A percentile compares a stretch with the other conserved stretches of the same genome.
Evolutionary conservation across 2,113 vertebrate genomes (phyloP).

Genomic region (Scartelaos histophorus): DNA sequence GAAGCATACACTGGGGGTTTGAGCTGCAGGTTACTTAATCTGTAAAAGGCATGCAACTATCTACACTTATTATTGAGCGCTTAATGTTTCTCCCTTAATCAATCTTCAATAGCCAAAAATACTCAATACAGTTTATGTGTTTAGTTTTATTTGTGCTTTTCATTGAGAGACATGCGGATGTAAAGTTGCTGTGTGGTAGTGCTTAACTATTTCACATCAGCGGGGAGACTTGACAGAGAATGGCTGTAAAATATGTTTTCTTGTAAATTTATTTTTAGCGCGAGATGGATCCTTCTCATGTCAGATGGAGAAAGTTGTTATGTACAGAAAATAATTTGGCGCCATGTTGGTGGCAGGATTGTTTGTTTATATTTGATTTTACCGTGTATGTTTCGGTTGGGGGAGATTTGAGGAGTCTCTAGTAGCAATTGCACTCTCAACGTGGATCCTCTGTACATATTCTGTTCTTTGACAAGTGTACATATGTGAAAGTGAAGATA

Average conservation of each 20-base stretch:
- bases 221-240: constrained; percentile 34
- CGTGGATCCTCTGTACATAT: constrained; percentile 77
- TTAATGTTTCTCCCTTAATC: constrained; percentile 56
- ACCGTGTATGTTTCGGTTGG: constrained; percentile 54
- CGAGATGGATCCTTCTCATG: constrained; percentile 4
- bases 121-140: constrained; percentile 33
- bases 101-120: constrained; percentile 34
- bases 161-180: background rate
- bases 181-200: constrained; percentile 12
- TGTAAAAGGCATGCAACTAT: constrained; percentile 44
- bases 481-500: constrained; percentile 81
- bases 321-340: constrained; percentile 71
- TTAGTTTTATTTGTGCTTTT: constrained; percentile 24
- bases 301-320: constrained; percentile 63
- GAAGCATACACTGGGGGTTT: constrained; percentile 3
- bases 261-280: background rate
- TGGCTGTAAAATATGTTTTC: constrained; percentile 45
- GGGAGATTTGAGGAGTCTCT: constrained; percentile 68
- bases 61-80: constrained; percentile 38
- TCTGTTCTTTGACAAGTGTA: constrained; percentile 79
- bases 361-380: constrained; percentile 63
- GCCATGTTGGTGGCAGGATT: constrained; percentile 58
- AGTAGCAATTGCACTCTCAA: constrained; percentile 64
- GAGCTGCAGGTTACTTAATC: constrained; percentile 37
- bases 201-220: constrained; percentile 56